Percentiles rank a stretch among this genome's conserved stretches.
phyloP scores from a whole-genome alignment of 1,140 invertebrate species.

The Lepidostoma basale region DNA sequence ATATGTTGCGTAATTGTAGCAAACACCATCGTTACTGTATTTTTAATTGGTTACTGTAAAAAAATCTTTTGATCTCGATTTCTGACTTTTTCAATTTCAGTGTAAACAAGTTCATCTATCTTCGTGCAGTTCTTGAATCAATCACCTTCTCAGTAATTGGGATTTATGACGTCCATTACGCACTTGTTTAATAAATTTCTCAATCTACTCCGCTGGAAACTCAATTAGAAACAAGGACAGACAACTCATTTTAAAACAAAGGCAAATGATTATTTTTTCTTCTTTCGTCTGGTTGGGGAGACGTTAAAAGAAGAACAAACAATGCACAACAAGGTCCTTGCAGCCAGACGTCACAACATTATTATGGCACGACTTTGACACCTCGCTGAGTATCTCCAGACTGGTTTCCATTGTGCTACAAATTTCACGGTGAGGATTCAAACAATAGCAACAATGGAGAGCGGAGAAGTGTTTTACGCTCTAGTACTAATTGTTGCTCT shows the following conservation, averaged over 20 bases:
- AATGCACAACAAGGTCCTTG: not conserved
- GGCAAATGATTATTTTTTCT: not conserved
- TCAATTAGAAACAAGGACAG: no score
- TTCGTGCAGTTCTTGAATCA: no score
- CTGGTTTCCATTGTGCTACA: conserved; percentile 8
- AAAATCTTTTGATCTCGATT: no score
- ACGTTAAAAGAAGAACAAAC: not conserved
- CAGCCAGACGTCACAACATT: conserved; percentile 14
- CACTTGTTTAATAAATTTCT: no score
- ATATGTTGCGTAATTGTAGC: no score
- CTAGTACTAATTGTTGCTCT: conserved; percentile 19
- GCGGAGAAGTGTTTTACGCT: conserved; percentile 3
- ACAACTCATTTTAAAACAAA: not conserved
- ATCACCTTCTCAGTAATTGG: no score
- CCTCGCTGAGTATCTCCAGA: conserved; percentile 12
- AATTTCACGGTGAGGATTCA: conserved; percentile 7
- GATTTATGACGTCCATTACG: no score
- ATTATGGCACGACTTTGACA: conserved; percentile 7
- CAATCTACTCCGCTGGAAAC: no score
- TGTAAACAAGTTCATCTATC: no score
- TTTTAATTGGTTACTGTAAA: no score
- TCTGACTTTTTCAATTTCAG: no score
- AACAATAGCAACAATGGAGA: conserved; percentile 21
- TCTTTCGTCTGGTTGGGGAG: not conserved
- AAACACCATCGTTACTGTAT: no score